Evolutionary conservation across 2,797 vertebrate species (phyloP).

Genomic region (Cuculus canorus): DNA sequence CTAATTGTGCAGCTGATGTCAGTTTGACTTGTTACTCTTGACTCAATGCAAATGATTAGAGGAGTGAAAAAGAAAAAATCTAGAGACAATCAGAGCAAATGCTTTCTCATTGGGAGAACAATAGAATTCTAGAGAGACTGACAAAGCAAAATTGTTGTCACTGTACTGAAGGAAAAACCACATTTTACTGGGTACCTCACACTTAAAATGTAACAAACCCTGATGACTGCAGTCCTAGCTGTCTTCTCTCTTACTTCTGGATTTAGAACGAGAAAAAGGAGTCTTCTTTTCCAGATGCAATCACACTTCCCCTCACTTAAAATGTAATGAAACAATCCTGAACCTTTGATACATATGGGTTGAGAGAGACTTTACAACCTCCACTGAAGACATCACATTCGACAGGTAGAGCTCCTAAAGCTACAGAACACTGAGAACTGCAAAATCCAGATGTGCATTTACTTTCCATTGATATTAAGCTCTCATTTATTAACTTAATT

Average conservation of each 20-base stretch:
- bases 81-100: not conserved
- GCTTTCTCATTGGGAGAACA: not conserved
- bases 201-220: not conserved
- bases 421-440: not conserved
- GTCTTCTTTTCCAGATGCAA: not conserved
- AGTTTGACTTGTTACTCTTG: not conserved
- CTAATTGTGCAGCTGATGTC: not conserved
- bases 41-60: not conserved
- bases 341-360: not conserved
- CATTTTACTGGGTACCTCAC: not conserved
- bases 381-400: not conserved
- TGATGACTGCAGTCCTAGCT: not conserved
- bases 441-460: not conserved
- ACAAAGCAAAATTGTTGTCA: not conserved
- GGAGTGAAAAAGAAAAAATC: slow-evolving; percentile 15
- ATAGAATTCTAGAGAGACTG: not conserved
- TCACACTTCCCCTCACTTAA: not conserved
- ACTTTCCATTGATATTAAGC: slow-evolving; percentile 4
- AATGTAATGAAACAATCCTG: not conserved
- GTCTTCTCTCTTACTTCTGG: not conserved
- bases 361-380: not conserved
- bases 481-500: slow-evolving; percentile 17
- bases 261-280: not conserved
- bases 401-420: not conserved
- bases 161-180: not conserved